Conservation (phyloP, 1,140 invertebrate species). For the Saccostrea echinata region DNA sequence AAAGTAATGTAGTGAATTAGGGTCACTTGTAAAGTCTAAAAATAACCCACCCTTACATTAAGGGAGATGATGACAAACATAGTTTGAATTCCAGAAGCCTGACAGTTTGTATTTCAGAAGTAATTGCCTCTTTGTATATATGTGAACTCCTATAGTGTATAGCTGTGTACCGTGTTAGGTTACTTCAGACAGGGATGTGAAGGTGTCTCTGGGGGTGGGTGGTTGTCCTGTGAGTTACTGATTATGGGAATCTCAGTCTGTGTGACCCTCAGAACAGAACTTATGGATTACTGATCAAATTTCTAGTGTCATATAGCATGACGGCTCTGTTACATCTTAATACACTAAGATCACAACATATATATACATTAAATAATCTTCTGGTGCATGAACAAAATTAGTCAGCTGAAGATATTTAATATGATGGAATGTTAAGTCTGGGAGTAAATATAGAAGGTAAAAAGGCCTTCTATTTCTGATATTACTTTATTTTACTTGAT, state of each 20-base stretch:
- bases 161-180: not conserved
- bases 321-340: not conserved
- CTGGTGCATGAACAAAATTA: not conserved
- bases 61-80: conserved; percentile 22
- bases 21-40: not conserved
- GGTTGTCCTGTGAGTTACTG: not conserved
- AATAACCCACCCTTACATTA: not conserved
- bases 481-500: not conserved
- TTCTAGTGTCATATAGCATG: not conserved
- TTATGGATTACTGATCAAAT: not conserved
- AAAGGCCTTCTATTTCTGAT: not conserved
- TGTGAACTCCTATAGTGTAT: not conserved
- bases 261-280: not conserved
- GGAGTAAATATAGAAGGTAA: not conserved
- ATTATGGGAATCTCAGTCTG: not conserved
- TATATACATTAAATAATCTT: not conserved
- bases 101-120: conserved; percentile 18
- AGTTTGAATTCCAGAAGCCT: not conserved
- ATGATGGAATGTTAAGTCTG: not conserved
- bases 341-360: not conserved
- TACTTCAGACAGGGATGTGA: not conserved
- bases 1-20: not conserved
- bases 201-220: not conserved
- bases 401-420: not conserved
- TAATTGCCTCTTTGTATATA: conserved; percentile 8